Percentiles rank a stretch among this genome's conserved stretches.
phyloP scores from a whole-genome alignment of 2,888 invertebrate species.

The Agonopterix alstromeriana region DNA sequence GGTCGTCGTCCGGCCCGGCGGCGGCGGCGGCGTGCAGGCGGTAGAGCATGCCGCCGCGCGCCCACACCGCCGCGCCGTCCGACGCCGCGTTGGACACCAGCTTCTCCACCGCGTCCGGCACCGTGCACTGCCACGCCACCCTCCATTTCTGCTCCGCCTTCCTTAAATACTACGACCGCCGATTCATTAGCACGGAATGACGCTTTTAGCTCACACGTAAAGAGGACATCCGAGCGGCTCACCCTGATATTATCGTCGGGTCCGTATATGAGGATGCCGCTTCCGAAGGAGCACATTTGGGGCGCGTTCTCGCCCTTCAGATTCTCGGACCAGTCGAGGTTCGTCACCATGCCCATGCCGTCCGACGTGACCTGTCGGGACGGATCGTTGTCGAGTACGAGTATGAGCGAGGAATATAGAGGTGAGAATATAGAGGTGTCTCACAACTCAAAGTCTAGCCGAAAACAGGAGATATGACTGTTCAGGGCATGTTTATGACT shows the following conservation, averaged over 20 bases:
- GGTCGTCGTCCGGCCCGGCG: slow-evolving; percentile 34
- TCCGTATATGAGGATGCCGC: slow-evolving; percentile 56
- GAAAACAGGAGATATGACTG: too few relatives aligned
- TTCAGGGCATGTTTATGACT: too few relatives aligned
- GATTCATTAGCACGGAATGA: not conserved
- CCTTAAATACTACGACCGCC: slow-evolving; percentile 40
- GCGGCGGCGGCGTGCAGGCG: slow-evolving; percentile 44
- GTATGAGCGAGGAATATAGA: not conserved
- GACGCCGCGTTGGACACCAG: slow-evolving; percentile 42
- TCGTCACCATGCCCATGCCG: slow-evolving; percentile 53
- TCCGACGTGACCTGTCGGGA: slow-evolving; percentile 47
- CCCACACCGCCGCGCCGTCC: slow-evolving; percentile 37
- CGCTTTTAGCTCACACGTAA: too few relatives aligned
- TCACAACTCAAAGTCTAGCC: too few relatives aligned
- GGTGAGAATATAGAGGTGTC: too few relatives aligned
- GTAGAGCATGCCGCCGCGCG: slow-evolving; percentile 43
- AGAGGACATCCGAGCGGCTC: slow-evolving; percentile 15
- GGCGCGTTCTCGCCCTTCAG: slow-evolving; percentile 31
- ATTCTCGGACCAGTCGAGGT: slow-evolving; percentile 51
- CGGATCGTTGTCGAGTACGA: not conserved
- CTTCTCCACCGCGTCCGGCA: slow-evolving; percentile 33
- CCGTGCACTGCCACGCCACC: slow-evolving; percentile 34
- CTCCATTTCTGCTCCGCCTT: slow-evolving; percentile 52
- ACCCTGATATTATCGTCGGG: slow-evolving; percentile 55
- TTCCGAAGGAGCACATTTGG: slow-evolving; percentile 45